phyloP scores from a whole-genome alignment of 2,113 vertebrate species.

The Phyllostomus discolor region DNA sequence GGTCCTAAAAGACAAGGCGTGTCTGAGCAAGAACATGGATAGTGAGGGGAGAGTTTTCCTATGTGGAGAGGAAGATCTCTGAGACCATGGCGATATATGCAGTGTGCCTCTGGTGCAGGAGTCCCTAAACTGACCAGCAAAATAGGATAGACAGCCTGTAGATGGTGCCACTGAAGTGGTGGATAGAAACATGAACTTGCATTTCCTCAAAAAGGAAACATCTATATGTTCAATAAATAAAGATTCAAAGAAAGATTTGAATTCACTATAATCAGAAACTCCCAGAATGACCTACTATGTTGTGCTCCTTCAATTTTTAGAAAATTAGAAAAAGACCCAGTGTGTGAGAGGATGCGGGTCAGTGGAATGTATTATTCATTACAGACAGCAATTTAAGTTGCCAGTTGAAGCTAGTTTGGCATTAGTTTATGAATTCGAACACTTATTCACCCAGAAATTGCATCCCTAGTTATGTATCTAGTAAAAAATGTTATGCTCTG shows the following conservation, averaged over 20 bases:
- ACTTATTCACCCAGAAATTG: neutral
- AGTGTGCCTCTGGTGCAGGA: neutral
- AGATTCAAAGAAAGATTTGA: neutral
- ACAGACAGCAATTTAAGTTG: neutral
- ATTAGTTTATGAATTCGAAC: slow-evolving; percentile 33
- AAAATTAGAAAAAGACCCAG: neutral
- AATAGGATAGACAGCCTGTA: neutral
- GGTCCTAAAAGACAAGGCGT: neutral
- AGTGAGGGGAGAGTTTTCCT: neutral
- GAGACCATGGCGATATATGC: neutral
- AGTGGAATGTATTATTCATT: neutral
- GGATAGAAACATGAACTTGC: neutral
- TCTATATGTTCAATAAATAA: neutral
- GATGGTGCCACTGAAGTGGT: neutral
- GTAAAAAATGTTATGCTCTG: neutral
- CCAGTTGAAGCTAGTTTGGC: neutral
- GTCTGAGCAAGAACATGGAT: neutral
- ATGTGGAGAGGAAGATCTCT: neutral
- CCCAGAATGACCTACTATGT: neutral
- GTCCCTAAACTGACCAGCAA: neutral
- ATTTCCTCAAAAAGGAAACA: neutral
- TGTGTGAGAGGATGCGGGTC: neutral
- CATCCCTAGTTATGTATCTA: neutral
- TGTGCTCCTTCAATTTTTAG: neutral
- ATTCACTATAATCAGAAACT: neutral